These are phyloP conservation scores for Nematolebias whitei DNA, from an alignment of 2,113 vertebrate genomes.

Conservation along the genomic window DNA sequence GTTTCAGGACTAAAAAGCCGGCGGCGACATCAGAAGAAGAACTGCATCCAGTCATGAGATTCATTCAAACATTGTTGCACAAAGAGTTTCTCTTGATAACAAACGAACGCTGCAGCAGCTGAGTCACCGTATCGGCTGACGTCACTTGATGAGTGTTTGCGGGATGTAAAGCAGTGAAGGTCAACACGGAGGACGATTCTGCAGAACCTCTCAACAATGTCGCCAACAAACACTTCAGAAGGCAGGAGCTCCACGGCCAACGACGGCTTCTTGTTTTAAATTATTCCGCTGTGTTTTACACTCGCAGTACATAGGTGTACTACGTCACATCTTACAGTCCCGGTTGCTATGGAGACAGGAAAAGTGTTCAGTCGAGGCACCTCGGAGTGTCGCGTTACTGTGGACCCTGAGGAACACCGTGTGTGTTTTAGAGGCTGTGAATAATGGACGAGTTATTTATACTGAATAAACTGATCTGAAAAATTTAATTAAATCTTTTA, in stretches of 20 bases:
- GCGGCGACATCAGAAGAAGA: conserved; percentile 69
- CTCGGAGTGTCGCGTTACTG: conserved; percentile 46
- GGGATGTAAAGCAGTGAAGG: not conserved
- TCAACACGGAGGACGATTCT: not conserved
- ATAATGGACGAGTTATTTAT: conserved; percentile 37
- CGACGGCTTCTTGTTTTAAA: conserved; percentile 34
- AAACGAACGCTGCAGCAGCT: too few relatives aligned
- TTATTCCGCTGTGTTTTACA: conserved; percentile 28
- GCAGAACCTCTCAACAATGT: not conserved
- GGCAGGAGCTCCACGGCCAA: not conserved
- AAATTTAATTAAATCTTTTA: not conserved
- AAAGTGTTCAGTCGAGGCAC: conserved; percentile 49
- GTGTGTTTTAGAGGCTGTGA: conserved; percentile 38
- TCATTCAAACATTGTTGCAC: not conserved
- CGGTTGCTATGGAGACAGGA: conserved; percentile 54
- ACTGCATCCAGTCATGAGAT: conserved; percentile 81
- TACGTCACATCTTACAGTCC: conserved; percentile 7
- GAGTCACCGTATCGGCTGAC: conserved; percentile 1
- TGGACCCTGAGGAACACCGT: conserved; percentile 24
- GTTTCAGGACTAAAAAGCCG: conserved; percentile 63
- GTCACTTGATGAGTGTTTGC: not conserved
- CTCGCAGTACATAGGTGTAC: conserved; percentile 13
- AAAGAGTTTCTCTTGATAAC: too few relatives aligned
- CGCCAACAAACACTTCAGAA: conserved; percentile 15
- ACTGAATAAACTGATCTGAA: not conserved